Conservation (phyloP, 1,140 invertebrate genomes). For the Saxidomus purpurata region DNA sequence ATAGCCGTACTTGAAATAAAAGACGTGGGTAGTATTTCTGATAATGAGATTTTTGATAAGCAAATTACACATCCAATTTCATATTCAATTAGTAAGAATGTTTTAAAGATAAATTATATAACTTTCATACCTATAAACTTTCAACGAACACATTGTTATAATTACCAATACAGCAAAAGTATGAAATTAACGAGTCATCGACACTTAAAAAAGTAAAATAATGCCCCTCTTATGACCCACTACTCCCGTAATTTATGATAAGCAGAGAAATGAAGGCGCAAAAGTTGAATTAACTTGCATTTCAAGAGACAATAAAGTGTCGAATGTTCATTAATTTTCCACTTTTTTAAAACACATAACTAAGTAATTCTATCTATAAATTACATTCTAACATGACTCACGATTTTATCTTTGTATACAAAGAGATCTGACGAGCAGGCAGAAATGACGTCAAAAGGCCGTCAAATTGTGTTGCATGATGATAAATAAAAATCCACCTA, state of each 20-base stretch:
- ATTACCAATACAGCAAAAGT: not conserved
- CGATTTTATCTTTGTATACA: no score
- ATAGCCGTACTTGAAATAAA: not conserved
- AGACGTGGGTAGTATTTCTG: not conserved
- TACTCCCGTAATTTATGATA: not conserved
- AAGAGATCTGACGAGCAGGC: no score
- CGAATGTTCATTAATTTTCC: no score
- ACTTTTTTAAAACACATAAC: no score
- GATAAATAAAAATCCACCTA: no score
- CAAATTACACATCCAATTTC: not conserved
- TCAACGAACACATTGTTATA: not conserved
- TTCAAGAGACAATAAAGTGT: no score
- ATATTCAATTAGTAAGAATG: constrained; percentile 16
- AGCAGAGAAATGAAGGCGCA: no score
- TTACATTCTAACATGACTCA: no score
- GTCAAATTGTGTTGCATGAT: no score
- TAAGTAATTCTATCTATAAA: no score
- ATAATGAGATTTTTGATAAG: not conserved
- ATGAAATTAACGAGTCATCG: not conserved
- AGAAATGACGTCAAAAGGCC: no score
- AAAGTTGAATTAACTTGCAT: no score
- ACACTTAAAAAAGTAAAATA: not conserved
- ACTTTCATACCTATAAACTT: not conserved
- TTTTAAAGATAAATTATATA: not conserved
- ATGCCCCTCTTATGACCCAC: not conserved